Percentiles rank a stretch among this genome's conserved stretches.
These are phyloP conservation scores for Leptarthrus brevirostris DNA, from an alignment of 2,888 invertebrate genomes.

Conservation along the genomic window DNA sequence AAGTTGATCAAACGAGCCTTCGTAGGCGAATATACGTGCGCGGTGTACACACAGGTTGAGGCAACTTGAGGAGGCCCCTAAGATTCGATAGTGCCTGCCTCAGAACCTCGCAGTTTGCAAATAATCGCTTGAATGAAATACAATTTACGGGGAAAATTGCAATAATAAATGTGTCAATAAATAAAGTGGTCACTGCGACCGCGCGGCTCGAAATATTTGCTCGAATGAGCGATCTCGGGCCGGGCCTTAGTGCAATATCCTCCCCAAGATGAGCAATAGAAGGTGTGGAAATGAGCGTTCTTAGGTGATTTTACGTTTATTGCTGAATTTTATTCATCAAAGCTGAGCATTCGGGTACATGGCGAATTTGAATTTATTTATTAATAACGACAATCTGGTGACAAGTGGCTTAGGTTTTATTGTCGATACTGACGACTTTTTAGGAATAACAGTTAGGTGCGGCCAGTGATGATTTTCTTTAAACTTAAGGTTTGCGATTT, in stretches of 20 bases:
- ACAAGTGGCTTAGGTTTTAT: too few relatives aligned
- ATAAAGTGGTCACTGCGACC: slow-evolving; percentile 34
- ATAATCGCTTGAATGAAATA: slow-evolving; percentile 45
- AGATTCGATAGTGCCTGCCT: slow-evolving; percentile 3
- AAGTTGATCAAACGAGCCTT: neutral
- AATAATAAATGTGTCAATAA: slow-evolving; percentile 50
- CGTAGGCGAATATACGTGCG: too few relatives aligned
- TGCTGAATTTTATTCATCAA: neutral
- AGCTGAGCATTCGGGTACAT: neutral
- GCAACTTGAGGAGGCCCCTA: neutral
- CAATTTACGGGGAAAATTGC: slow-evolving; percentile 49
- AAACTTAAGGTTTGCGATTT: too few relatives aligned
- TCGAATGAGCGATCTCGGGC: slow-evolving; percentile 28
- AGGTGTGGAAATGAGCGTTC: slow-evolving; percentile 27
- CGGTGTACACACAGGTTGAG: too few relatives aligned
- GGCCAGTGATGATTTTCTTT: too few relatives aligned
- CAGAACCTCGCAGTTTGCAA: slow-evolving; percentile 25
- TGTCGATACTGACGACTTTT: too few relatives aligned
- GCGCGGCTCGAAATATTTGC: slow-evolving; percentile 28
- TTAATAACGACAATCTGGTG: slow-evolving; percentile 22
- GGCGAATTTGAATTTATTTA: slow-evolving; percentile 8
- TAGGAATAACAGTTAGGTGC: too few relatives aligned
- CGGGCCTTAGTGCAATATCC: neutral
- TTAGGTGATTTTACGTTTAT: slow-evolving; percentile 35
- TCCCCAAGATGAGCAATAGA: slow-evolving; percentile 20